These are phyloP conservation scores for Dysmachus trigonus DNA, from an alignment of 2,888 invertebrate species.

Conservation along the genomic window DNA sequence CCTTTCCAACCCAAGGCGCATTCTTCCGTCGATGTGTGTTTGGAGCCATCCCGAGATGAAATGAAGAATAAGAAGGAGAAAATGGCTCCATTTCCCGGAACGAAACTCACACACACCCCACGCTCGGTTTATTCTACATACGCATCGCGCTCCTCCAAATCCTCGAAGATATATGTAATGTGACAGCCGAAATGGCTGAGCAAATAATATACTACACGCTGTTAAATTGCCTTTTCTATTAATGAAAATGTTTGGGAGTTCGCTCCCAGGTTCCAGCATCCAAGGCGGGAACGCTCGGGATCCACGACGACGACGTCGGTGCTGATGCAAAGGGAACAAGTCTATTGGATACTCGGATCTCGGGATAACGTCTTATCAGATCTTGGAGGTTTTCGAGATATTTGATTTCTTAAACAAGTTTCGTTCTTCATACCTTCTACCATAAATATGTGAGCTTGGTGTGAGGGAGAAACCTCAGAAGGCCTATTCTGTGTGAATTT, in stretches of 20 bases:
- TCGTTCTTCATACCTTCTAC: not conserved
- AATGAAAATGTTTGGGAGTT: constrained; percentile 44
- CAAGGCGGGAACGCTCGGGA: not conserved
- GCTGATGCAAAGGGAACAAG: not conserved
- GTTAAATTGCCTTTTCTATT: constrained; percentile 48
- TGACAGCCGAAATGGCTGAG: constrained; percentile 48
- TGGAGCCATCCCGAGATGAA: not conserved
- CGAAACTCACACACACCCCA: not conserved
- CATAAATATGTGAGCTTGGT: not conserved
- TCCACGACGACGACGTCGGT: not conserved
- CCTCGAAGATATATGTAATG: constrained; percentile 49
- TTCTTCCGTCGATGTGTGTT: not conserved
- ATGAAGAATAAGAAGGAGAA: constrained; percentile 36
- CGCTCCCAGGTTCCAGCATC: not conserved
- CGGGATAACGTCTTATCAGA: not conserved
- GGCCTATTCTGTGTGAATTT: not conserved
- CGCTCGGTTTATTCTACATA: constrained; percentile 35
- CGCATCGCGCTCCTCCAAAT: constrained; percentile 38
- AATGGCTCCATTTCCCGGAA: not conserved
- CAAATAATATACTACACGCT: constrained; percentile 47
- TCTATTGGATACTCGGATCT: not conserved
- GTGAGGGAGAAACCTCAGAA: not conserved
- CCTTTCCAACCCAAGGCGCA: not conserved
- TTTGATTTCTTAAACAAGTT: not conserved
- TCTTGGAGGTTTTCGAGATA: not conserved